These are phyloP conservation scores for Gorsachius magnificus DNA, from an alignment of 2,797 vertebrate species.

Conservation along the genomic window DNA sequence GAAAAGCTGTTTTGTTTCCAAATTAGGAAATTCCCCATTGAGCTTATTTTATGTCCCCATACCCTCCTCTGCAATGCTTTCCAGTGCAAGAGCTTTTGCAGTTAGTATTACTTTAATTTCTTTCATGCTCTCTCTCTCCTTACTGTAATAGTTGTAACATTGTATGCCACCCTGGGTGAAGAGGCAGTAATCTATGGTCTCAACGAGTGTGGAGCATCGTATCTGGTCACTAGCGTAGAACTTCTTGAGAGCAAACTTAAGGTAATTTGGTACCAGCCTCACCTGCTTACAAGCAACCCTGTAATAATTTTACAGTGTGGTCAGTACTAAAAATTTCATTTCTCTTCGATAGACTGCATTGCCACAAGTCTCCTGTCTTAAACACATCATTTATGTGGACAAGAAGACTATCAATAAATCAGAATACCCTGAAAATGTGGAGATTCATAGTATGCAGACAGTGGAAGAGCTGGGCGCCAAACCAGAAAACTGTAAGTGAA, in stretches of 20 bases:
- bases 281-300: neutral
- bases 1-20: neutral
- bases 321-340: neutral
- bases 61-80: accelerated
- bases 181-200: constrained; percentile 92
- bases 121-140: neutral
- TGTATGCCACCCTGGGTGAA: constrained; percentile 95
- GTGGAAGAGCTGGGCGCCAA: constrained; percentile 88
- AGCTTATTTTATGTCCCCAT: neutral
- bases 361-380: constrained; percentile 83
- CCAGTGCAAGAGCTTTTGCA: neutral
- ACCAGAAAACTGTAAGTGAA: constrained; percentile 88
- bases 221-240: constrained; percentile 91
- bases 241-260: constrained; percentile 93
- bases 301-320: neutral
- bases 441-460: constrained; percentile 89
- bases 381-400: constrained; percentile 94
- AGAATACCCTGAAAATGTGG: constrained; percentile 85
- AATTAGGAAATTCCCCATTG: neutral
- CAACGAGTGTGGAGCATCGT: constrained; percentile 90
- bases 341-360: constrained; percentile 80
- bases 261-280: constrained; percentile 75
- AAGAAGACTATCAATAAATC: constrained; percentile 83
- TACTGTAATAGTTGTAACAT: constrained; percentile 87
- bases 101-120: neutral